Evolutionary conservation across 2,888 invertebrate species (phyloP), one percentile per base, ranked within the genome.

Genomic region (Hipparchia semele): DNA sequence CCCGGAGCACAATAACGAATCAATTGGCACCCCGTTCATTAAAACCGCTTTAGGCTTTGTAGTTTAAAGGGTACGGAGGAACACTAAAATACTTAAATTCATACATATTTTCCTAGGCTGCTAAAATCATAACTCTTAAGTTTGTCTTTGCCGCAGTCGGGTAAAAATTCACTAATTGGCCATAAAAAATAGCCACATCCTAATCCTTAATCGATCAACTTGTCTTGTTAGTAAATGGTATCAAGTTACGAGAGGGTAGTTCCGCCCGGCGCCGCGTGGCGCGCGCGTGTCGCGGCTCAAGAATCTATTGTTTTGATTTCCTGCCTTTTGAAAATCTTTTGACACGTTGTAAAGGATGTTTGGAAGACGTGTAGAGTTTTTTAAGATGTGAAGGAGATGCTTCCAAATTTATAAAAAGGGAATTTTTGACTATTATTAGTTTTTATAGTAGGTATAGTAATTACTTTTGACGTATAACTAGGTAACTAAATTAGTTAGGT

Each of bases 261-360:
- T 87, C 88, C 87, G 87, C 84, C 81, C 81, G 74, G 77, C 68
- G 88, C 83, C 88, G 84, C 88, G 88, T 87, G 88, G 84, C 87
- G 83, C 85, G 85, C 88, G 88, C 88, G 88, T 88, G 88, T 84
- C 86, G 80, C 61, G 46, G 61, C 62, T 72, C 59, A 45, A 71
- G 8, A 33, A 45, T 54, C 68, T 73, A 78, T 84, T 84, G 82
- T 85, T 80, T 80, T 76, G 66, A 71, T 75, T 76, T 80, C 80
- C 80, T 84, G 82, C 76, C 72, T 66, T 72, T 70, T 64, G 54
- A 59, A 51, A 54, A 61, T 61, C 67, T 71, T 71, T 67, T 71
- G 71, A 67, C 71, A 67, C 67, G 71, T 65, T 60, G 12, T 53
- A 62, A 67, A 61, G 64, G 66, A 71, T 65, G 58, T 71, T 62